Percentiles rank a stretch among this genome's conserved stretches.
Evolutionary conservation across 2,888 invertebrate genomes (phyloP).

Genomic region (Amphipoea lucens): DNA sequence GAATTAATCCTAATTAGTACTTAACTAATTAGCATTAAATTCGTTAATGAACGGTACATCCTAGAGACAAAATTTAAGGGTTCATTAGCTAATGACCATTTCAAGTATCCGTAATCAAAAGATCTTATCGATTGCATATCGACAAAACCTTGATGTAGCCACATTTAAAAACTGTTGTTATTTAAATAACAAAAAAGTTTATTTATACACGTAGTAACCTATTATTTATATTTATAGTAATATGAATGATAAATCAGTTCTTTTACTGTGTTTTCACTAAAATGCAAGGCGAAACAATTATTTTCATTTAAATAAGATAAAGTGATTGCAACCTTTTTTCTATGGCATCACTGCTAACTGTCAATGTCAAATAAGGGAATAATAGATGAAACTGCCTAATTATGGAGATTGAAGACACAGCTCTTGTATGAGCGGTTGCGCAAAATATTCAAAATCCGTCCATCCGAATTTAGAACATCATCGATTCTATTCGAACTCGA

Average conservation of each 20-base stretch:
- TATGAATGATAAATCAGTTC: too few species aligned
- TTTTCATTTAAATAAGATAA: too few species aligned
- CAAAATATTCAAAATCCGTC: background rate
- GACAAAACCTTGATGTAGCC: background rate
- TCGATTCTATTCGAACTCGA: background rate
- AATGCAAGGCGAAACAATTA: too few species aligned
- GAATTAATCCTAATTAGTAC: background rate
- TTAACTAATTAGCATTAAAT: background rate
- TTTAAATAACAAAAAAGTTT: background rate
- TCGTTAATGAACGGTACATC: background rate
- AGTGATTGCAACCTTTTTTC: too few species aligned
- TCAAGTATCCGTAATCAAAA: background rate
- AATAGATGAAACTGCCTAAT: too few species aligned
- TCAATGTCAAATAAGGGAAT: too few species aligned
- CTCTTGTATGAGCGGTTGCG: background rate
- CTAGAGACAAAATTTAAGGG: background rate
- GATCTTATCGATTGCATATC: background rate
- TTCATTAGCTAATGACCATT: background rate
- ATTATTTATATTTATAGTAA: too few species aligned
- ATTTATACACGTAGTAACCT: too few species aligned
- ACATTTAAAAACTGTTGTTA: background rate
- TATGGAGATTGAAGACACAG: background rate
- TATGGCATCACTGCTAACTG: too few species aligned
- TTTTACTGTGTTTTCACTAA: too few species aligned
- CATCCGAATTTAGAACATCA: background rate